Conservation (phyloP, 2,888 invertebrate genomes). For the Clepsis dumicolana region DNA sequence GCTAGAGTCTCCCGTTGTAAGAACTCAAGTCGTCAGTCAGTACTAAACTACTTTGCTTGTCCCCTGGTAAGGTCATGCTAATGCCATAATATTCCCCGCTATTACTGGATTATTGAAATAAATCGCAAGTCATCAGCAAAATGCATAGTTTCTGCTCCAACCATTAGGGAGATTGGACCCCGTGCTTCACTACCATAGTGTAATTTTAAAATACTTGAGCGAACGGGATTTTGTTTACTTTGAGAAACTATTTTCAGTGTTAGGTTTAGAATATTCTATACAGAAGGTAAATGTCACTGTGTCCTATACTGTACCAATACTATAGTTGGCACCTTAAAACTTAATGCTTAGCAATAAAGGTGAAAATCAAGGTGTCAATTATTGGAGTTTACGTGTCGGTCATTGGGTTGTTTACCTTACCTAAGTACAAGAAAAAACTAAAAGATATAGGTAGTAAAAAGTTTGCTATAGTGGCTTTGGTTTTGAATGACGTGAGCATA, state of each 20-base stretch:
- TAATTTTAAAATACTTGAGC: conserved; percentile 26
- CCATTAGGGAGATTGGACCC: conserved; percentile 72
- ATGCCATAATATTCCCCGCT: conserved; percentile 59
- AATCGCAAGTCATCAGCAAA: conserved; percentile 72
- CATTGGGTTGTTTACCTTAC: too few species aligned
- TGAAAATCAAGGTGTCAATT: too few species aligned
- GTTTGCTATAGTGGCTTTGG: too few species aligned
- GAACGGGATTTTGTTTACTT: conserved; percentile 27
- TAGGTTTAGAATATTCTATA: neutral
- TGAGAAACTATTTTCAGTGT: neutral
- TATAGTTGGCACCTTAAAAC: too few species aligned
- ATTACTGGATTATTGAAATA: conserved; percentile 75
- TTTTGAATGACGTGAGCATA: too few species aligned
- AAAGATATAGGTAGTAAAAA: too few species aligned
- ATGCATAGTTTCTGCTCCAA: conserved; percentile 64
- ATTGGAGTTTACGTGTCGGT: too few species aligned
- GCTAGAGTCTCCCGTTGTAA: too few species aligned
- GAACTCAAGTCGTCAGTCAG: neutral
- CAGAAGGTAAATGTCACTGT: too few species aligned
- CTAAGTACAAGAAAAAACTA: too few species aligned
- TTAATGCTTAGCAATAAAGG: too few species aligned
- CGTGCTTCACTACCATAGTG: conserved; percentile 17
- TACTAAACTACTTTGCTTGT: conserved; percentile 20
- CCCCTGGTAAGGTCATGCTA: conserved; percentile 42
- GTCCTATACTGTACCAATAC: too few species aligned